Conservation (phyloP, 64 coral and sea anemone genomes). For the Pocillopora verrucosa region DNA sequence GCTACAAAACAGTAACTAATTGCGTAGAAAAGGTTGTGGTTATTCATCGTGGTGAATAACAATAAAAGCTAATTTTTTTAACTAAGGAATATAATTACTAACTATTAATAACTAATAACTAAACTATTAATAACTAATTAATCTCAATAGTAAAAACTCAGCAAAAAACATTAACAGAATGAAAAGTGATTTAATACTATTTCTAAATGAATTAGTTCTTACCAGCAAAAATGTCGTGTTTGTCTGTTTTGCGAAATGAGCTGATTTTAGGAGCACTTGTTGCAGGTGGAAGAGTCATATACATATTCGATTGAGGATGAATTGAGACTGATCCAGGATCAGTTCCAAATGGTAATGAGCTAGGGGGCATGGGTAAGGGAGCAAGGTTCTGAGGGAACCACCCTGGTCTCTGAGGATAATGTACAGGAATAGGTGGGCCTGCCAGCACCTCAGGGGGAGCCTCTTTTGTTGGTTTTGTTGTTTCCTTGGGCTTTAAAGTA, state of each 20-base stretch:
- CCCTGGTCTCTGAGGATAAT: background rate
- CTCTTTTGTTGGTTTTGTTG: conserved; percentile 4
- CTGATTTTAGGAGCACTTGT: background rate
- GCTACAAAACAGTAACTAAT: too few species aligned
- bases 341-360: background rate
- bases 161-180: too few species aligned
- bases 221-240: background rate
- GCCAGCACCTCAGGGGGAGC: background rate
- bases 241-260: background rate
- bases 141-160: too few species aligned
- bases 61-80: too few species aligned
- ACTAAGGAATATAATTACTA: too few species aligned
- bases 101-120: too few species aligned
- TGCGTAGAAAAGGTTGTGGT: too few species aligned
- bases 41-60: too few species aligned
- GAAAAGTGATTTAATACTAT: too few species aligned
- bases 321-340: background rate
- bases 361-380: background rate
- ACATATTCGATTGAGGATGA: background rate
- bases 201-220: background rate
- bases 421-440: background rate
- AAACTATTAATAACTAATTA: too few species aligned
- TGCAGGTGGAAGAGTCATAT: conserved; percentile 25
- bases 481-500: background rate
- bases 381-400: background rate